A percentile compares a stretch with the other conserved stretches of the same genome.
Conservation (phyloP, 1,140 invertebrate genomes). For the Drosophila pectinifera region DNA sequence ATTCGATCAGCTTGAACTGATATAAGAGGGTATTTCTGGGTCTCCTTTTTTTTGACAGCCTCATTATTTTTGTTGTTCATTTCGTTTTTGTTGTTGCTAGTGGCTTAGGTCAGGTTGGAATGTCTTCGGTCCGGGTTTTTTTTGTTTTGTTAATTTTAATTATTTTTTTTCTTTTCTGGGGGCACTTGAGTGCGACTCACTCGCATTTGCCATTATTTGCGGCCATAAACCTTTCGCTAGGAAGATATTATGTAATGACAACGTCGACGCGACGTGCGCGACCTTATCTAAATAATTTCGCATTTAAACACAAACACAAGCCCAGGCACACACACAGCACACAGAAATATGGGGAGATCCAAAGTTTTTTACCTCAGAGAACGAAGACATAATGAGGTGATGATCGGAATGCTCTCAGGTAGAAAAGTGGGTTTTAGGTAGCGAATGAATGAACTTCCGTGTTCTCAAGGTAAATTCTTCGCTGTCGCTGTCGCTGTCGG, state of each 20-base stretch:
- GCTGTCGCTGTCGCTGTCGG: constrained; percentile 9
- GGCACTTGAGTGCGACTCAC: constrained; percentile 45
- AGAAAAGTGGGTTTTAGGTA: constrained; percentile 46
- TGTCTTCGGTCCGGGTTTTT: constrained; percentile 33
- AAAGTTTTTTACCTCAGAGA: constrained; percentile 24
- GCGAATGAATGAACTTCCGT: constrained; percentile 50
- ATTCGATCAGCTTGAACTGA: constrained; percentile 14
- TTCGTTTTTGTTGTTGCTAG: constrained; percentile 46
- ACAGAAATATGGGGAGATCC: constrained; percentile 2
- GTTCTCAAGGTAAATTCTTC: constrained; percentile 49
- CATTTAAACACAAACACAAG: constrained; percentile 36
- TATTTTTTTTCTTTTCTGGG: constrained; percentile 15
- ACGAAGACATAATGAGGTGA: constrained; percentile 33
- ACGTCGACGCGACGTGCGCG: constrained; percentile 22
- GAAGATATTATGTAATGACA: constrained; percentile 57
- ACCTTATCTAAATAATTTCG: constrained; percentile 63
- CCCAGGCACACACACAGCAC: neutral
- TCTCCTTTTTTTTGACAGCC: constrained; percentile 39
- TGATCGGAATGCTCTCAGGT: constrained; percentile 43
- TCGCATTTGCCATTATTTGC: constrained; percentile 69
- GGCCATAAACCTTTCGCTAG: constrained; percentile 58
- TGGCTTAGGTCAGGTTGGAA: constrained; percentile 76
- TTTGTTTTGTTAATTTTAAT: constrained; percentile 11
- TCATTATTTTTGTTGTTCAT: too few species aligned
- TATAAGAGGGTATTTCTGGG: constrained; percentile 11